Percentiles rank a stretch among this genome's conserved stretches.
phyloP scores from a whole-genome alignment of 2,888 invertebrate genomes.

The Callimorpha dominula region DNA sequence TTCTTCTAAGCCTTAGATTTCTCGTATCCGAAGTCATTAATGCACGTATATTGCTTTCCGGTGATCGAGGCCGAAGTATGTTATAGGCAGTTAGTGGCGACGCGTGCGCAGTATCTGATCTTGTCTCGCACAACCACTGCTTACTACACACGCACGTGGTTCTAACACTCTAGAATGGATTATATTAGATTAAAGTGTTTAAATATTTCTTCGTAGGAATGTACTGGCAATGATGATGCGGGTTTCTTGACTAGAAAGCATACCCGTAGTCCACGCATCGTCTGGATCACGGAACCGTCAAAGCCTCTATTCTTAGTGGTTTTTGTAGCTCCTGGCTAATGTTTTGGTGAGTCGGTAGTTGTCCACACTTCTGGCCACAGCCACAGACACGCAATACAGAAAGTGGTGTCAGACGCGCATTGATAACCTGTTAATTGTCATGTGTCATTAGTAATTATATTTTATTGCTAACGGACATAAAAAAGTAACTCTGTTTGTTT shows the following conservation, averaged over 20 bases:
- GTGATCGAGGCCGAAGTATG: slow-evolving; percentile 10
- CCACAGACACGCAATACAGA: too few species aligned
- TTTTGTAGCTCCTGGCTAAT: neutral
- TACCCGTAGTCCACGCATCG: neutral
- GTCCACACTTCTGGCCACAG: neutral
- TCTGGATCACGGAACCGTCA: neutral
- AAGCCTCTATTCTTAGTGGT: neutral
- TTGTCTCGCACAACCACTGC: slow-evolving; percentile 42
- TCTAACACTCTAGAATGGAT: neutral
- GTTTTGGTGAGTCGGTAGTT: neutral
- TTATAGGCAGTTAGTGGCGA: slow-evolving; percentile 25
- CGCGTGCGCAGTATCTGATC: slow-evolving; percentile 52
- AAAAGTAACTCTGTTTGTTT: too few species aligned
- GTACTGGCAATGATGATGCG: neutral
- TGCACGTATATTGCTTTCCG: slow-evolving; percentile 9
- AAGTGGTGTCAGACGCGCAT: too few species aligned
- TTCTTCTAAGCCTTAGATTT: neutral
- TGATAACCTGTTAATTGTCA: too few species aligned
- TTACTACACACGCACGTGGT: slow-evolving; percentile 10
- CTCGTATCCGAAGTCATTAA: neutral
- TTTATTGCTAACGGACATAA: too few species aligned
- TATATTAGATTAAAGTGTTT: slow-evolving; percentile 5
- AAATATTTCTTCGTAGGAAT: neutral
- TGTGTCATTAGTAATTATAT: too few species aligned
- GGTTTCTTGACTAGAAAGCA: neutral